These are phyloP conservation scores for Bimastos eiseni DNA, from an alignment of 2,888 invertebrate species.

Conservation along the genomic window DNA sequence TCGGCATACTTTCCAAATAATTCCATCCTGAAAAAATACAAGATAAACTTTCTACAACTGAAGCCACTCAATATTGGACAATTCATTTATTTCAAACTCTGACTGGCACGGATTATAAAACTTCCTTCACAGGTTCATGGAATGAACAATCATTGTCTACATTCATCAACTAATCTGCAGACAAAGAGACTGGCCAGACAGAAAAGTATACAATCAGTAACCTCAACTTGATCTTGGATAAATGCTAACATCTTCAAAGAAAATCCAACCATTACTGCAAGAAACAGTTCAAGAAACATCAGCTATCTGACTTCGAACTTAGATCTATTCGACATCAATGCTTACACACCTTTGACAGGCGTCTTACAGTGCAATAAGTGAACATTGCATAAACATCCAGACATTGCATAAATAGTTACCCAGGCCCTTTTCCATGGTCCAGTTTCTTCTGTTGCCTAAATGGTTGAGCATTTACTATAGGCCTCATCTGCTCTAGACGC, in stretches of 20 bases:
- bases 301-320: background rate
- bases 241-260: background rate
- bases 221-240: background rate
- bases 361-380: background rate
- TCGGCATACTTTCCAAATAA: background rate
- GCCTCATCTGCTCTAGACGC: no score
- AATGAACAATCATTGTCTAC: background rate
- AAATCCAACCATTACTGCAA: background rate
- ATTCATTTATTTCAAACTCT: background rate
- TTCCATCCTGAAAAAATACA: background rate
- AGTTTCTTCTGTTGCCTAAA: no score
- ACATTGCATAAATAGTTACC: no score
- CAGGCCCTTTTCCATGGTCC: no score
- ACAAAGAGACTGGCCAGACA: background rate
- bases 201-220: background rate
- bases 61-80: background rate
- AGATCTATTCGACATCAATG: background rate
- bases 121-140: background rate
- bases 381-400: no score
- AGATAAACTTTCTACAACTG: background rate
- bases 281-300: constrained; percentile 4
- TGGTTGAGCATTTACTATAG: no score
- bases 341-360: background rate
- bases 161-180: background rate
- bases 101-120: background rate